phyloP scores from a whole-genome alignment of 2,797 vertebrate species.

The Ficedula albicollis region DNA sequence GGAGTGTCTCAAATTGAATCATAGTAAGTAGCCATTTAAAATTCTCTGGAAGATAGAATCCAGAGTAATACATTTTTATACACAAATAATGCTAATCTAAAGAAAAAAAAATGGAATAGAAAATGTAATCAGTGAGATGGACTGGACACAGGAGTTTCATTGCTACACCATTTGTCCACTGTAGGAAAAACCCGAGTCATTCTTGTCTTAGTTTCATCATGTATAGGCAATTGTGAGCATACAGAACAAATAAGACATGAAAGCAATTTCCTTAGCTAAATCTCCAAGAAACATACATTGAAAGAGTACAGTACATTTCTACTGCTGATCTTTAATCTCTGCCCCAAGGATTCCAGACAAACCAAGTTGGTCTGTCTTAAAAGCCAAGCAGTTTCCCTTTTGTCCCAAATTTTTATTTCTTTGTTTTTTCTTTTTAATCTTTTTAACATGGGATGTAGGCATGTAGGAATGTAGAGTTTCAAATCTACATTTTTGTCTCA shows the following conservation, averaged over 20 bases:
- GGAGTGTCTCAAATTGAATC: conserved; percentile 69
- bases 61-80: conserved; percentile 42
- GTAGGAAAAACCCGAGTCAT: neutral
- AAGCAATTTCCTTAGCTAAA: neutral
- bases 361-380: neutral
- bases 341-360: neutral
- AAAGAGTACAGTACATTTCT: neutral
- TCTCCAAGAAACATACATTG: neutral
- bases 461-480: neutral
- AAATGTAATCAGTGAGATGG: conserved; percentile 23
- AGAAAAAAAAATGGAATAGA: neutral
- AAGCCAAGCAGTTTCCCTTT: neutral
- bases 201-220: neutral
- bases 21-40: conserved; percentile 61
- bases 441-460: neutral
- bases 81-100: neutral
- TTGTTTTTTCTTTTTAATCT: accelerated
- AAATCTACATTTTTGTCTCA: neutral
- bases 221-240: neutral
- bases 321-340: neutral
- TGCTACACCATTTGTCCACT: neutral
- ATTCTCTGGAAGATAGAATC: conserved; percentile 41
- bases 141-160: neutral
- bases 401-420: neutral
- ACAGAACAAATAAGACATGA: neutral